Base-by-base conservation (phyloP, 2,113 vertebrate genomes). In the Perca schrenkii region DNA sequence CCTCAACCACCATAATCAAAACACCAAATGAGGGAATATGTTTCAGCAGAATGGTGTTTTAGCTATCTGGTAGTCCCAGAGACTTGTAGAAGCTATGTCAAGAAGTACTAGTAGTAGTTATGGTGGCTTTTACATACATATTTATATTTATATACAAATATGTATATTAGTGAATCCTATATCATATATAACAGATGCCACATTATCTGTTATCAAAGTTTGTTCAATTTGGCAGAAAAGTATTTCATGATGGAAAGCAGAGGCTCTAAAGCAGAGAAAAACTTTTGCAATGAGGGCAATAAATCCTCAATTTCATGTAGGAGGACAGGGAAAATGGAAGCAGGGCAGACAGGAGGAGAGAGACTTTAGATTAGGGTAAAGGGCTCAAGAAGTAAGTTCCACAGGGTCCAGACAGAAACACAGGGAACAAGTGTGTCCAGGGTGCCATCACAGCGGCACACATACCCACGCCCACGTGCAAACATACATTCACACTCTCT, bases 251-350 rank as follows among this genome's bases (percentile, higher is more conserved):
- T 36, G 11, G 22, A 65, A 61, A 40, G 22, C 8, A 54, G 40
- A 49, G 13, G 36, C 28, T 78, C 4, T 21, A 31, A 68, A 80
- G 49, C 11, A 43, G 21, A 66, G 28, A 65, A 19, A 36, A 69
- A 62, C 52, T 36, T 71, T 49, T 67, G 13, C 70, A 84, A 15
- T 22, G 17, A 74, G 54, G 31, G 25, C 73, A 71, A 54, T 46
- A 74, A 84, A 84, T 84, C 34, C 14, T 47, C 21, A 68, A 47
- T 80, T 81, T 89, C 64, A 46, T 57, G 46, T 52, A 31, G 60
- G 66, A 62, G 60, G 34, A 64, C 56, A 75, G 50, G 15, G 31
- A 54, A 47, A 79, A 68, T 22, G 19, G 52, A 66, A 74, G 57
- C 69, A 82, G 65, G 60, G 47, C 36, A 76, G 64, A 70, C 3